A percentile compares a stretch with the other conserved stretches of the same genome.
Evolutionary conservation across 1,140 invertebrate genomes (phyloP).

Genomic region (Heterodera schachtii): DNA sequence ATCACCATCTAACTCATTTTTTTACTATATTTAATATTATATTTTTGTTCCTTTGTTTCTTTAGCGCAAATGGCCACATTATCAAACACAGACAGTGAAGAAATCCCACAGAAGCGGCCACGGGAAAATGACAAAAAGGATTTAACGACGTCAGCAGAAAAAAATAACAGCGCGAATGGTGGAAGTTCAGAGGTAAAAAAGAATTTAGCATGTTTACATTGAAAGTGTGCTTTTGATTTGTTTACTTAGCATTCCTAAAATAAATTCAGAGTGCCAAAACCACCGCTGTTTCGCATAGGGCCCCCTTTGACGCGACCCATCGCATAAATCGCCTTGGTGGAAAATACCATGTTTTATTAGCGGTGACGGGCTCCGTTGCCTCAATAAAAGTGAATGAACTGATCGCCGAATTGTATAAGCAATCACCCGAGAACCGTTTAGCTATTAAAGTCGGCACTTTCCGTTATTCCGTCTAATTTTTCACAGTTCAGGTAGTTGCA

Average conservation of each 20-base stretch:
- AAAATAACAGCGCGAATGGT: neutral
- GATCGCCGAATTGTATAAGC: slow-evolving; percentile 69
- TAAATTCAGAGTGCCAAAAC: neutral
- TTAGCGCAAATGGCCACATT: neutral
- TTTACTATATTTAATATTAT: too few species aligned
- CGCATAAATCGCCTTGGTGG: slow-evolving; percentile 30
- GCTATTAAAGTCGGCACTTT: slow-evolving; percentile 52
- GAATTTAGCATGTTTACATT: too few species aligned
- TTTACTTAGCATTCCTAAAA: neutral
- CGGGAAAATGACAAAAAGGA: neutral
- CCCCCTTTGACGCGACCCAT: slow-evolving; percentile 44
- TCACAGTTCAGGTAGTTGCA: slow-evolving; percentile 73
- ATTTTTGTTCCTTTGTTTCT: too few species aligned
- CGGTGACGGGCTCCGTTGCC: slow-evolving; percentile 87
- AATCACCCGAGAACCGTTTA: slow-evolving; percentile 48
- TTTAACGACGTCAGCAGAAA: neutral
- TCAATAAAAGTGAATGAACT: slow-evolving; percentile 80
- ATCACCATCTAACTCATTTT: too few species aligned
- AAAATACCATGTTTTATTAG: slow-evolving; percentile 73
- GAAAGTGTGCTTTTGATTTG: too few species aligned
- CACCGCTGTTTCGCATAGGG: neutral
- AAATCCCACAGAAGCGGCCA: neutral
- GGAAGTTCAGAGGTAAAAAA: too few species aligned
- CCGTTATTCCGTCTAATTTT: slow-evolving; percentile 26
- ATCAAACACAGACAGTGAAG: neutral